Evolutionary conservation across 2,113 vertebrate genomes (phyloP).

Genomic region (Scatophagus argus): DNA sequence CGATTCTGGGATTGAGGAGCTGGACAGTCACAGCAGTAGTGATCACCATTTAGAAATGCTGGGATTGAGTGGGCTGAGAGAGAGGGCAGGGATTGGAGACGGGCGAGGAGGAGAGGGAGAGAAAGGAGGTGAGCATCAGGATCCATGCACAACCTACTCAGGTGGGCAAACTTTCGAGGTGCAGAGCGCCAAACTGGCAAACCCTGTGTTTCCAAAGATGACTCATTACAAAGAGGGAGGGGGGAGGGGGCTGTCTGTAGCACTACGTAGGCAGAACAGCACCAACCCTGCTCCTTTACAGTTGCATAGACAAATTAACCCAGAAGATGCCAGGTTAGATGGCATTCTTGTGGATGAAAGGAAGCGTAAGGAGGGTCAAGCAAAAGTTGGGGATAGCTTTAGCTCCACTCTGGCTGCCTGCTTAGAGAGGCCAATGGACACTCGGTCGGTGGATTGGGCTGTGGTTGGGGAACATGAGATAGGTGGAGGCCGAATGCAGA

Average conservation of each 20-base stretch:
- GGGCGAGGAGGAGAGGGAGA: slow-evolving; percentile 55
- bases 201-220: slow-evolving; percentile 80
- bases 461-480: slow-evolving; percentile 67
- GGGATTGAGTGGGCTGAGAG: slow-evolving; percentile 72
- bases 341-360: slow-evolving; percentile 57
- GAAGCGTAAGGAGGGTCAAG: slow-evolving; percentile 51
- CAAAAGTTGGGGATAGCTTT: slow-evolving; percentile 75
- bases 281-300: slow-evolving; percentile 77
- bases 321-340: slow-evolving; percentile 67
- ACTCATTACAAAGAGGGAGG: slow-evolving; percentile 73
- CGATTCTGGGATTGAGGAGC: slow-evolving; percentile 92
- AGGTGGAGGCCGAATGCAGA: slow-evolving; percentile 50
- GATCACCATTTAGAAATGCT: slow-evolving; percentile 92
- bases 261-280: slow-evolving; percentile 80
- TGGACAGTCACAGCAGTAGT: slow-evolving; percentile 92
- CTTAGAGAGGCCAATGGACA: slow-evolving; percentile 77
- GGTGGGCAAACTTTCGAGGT: slow-evolving; percentile 87
- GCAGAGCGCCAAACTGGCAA: slow-evolving; percentile 77
- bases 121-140: slow-evolving; percentile 84
- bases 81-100: slow-evolving; percentile 60
- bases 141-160: slow-evolving; percentile 86
- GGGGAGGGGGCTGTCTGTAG: slow-evolving; percentile 65
- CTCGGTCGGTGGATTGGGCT: slow-evolving; percentile 67
- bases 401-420: slow-evolving; percentile 75
- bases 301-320: slow-evolving; percentile 71